These are phyloP conservation scores for Chrysolina haemoptera DNA, from an alignment of 2,888 invertebrate genomes.

Conservation along the genomic window DNA sequence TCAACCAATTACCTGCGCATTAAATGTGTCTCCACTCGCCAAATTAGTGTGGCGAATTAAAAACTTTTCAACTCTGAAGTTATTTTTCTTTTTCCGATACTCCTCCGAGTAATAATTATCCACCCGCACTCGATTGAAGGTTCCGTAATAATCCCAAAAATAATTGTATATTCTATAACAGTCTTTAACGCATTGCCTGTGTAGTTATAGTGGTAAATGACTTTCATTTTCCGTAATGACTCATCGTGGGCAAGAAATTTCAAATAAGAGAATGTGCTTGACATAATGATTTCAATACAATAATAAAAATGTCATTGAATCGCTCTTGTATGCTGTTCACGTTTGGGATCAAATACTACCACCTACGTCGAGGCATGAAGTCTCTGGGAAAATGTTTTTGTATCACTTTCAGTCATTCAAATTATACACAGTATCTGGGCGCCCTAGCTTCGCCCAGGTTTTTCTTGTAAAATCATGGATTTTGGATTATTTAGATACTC, in stretches of 20 bases:
- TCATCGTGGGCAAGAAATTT: constrained; percentile 10
- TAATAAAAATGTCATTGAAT: constrained; percentile 6
- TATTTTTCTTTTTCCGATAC: no score
- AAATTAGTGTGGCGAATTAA: no score
- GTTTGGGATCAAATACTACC: neutral
- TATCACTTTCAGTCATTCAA: neutral
- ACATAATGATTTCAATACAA: constrained; percentile 14
- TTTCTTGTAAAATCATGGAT: no score
- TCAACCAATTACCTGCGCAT: no score
- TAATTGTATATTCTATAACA: constrained; percentile 1
- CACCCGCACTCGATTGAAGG: neutral
- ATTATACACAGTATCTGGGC: no score
- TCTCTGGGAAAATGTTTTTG: neutral
- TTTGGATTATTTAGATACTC: no score
- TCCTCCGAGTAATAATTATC: no score
- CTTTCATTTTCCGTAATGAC: constrained; percentile 17
- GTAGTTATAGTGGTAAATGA: neutral
- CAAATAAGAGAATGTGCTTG: constrained; percentile 14
- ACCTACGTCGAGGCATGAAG: constrained; percentile 7
- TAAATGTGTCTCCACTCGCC: no score
- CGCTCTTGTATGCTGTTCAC: constrained; percentile 1
- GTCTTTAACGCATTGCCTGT: neutral
- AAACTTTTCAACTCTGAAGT: no score
- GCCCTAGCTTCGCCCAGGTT: no score
- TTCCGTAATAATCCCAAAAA: neutral